These are phyloP conservation scores for Muscina levida DNA, from an alignment of 2,888 invertebrate species.

Conservation along the genomic window DNA sequence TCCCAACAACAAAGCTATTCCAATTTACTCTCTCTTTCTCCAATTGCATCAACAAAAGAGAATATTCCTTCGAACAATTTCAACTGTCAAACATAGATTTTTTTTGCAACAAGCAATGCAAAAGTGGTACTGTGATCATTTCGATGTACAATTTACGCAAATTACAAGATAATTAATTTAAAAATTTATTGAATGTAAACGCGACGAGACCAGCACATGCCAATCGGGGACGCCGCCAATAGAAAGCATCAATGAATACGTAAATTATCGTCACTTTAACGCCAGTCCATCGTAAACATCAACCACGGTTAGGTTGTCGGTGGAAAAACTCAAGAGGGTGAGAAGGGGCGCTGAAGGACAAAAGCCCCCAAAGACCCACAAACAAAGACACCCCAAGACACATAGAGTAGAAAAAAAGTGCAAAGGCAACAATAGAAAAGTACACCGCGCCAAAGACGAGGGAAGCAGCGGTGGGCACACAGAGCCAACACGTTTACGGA, in stretches of 20 bases:
- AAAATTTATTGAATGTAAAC: too few species aligned
- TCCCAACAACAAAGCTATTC: too few species aligned
- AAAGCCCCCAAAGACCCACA: not conserved
- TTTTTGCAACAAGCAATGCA: slow-evolving; percentile 55
- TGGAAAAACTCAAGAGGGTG: not conserved
- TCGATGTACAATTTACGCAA: slow-evolving; percentile 2
- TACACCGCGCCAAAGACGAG: not conserved
- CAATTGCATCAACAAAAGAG: too few species aligned
- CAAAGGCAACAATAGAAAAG: not conserved
- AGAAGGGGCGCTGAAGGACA: not conserved
- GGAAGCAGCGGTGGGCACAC: not conserved
- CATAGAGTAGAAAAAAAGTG: not conserved
- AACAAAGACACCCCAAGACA: not conserved
- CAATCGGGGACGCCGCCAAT: not conserved
- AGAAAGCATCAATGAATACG: not conserved
- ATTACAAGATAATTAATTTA: not conserved
- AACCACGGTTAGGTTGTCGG: not conserved
- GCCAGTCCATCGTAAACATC: too few species aligned
- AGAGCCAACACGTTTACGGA: not conserved
- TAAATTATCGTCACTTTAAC: not conserved
- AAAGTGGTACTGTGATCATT: slow-evolving; percentile 36
- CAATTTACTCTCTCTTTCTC: too few species aligned
- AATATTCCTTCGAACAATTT: not conserved
- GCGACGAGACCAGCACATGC: too few species aligned
- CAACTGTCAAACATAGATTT: slow-evolving; percentile 39